These are phyloP conservation scores for Lamprotornis superbus DNA, from an alignment of 2,113 vertebrate genomes.

Conservation along the genomic window DNA sequence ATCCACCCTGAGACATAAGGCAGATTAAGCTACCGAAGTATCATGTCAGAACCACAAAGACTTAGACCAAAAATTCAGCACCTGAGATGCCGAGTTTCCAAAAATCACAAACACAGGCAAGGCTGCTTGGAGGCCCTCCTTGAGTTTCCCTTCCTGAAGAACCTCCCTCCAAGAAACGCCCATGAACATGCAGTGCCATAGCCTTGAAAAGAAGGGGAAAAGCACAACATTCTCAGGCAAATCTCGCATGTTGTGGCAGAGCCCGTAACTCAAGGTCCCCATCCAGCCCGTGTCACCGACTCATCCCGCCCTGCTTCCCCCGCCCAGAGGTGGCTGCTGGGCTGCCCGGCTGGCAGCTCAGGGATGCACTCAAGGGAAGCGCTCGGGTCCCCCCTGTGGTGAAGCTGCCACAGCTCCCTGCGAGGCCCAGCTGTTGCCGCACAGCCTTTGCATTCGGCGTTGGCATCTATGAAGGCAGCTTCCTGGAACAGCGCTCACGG, in stretches of 20 bases:
- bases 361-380: not conserved
- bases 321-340: not conserved
- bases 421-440: accelerated
- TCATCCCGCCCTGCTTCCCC: not conserved
- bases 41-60: not conserved
- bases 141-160: not conserved
- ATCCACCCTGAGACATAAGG: not conserved
- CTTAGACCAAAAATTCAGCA: not conserved
- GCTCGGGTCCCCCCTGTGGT: not conserved
- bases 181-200: accelerated
- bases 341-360: not conserved
- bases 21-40: not conserved
- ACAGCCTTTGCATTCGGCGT: not conserved
- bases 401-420: not conserved
- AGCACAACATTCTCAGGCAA: not conserved
- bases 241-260: accelerated
- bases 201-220: not conserved
- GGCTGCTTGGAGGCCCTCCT: not conserved
- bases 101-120: not conserved
- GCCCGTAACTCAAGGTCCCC: not conserved
- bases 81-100: not conserved
- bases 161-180: not conserved
- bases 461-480: not conserved
- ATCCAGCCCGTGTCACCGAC: not conserved
- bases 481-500: not conserved